These are phyloP conservation scores for Tapera naevia DNA, from an alignment of 2,797 vertebrate species.

Conservation along the genomic window DNA sequence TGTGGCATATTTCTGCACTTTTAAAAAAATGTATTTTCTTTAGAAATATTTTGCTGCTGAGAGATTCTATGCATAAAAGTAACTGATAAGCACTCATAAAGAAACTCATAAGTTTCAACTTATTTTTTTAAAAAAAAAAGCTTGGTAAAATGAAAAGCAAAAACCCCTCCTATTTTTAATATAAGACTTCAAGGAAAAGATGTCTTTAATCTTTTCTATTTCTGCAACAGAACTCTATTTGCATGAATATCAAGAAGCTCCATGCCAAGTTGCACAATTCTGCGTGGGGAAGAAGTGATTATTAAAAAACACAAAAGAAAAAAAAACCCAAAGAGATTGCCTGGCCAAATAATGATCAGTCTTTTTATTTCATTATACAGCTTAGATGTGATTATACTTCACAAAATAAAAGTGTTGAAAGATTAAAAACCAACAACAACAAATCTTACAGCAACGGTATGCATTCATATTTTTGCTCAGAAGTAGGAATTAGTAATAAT, in stretches of 20 bases:
- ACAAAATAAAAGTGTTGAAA: background rate
- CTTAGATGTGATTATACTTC: background rate
- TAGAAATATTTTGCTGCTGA: background rate
- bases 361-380: background rate
- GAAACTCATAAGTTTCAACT: accelerated
- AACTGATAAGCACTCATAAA: background rate
- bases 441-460: background rate
- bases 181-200: background rate
- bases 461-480: background rate
- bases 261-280: background rate
- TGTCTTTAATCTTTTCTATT: background rate
- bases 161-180: background rate
- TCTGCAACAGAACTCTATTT: background rate
- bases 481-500: background rate
- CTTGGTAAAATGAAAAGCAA: background rate
- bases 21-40: background rate
- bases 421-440: background rate
- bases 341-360: background rate
- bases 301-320: background rate
- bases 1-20: background rate
- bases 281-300: background rate
- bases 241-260: background rate
- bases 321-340: background rate
- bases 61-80: background rate
- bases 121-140: background rate